These are phyloP conservation scores for Lateolabrax maculatus DNA, from an alignment of 2,797 vertebrate species.

Conservation along the genomic window DNA sequence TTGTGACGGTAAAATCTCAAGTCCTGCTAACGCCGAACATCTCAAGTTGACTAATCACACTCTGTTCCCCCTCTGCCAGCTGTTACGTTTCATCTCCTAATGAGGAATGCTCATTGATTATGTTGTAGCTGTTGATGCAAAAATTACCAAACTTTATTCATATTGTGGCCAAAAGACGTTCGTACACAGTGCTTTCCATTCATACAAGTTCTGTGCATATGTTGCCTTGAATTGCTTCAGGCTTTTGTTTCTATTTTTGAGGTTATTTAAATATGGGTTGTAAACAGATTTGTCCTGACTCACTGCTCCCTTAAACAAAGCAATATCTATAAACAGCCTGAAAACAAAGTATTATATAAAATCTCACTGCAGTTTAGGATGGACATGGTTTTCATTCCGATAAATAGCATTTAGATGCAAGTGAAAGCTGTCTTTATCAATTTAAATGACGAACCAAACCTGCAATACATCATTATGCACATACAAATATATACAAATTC, in stretches of 20 bases:
- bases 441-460: background rate
- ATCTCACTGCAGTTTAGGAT: background rate
- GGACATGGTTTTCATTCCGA: background rate
- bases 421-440: background rate
- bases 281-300: constrained; percentile 12
- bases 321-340: background rate
- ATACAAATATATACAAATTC: background rate
- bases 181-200: no score
- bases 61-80: constrained; percentile 10
- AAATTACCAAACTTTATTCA: background rate
- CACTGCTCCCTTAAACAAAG: constrained; percentile 1
- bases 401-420: background rate
- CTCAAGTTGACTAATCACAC: constrained; percentile 1
- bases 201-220: background rate
- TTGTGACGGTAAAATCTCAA: constrained; percentile 22
- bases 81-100: constrained; percentile 10
- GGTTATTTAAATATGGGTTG: background rate
- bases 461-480: background rate
- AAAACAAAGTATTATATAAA: constrained; percentile 5
- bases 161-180: no score
- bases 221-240: background rate
- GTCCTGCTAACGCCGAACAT: background rate
- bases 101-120: constrained; percentile 3
- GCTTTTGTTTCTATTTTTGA: constrained; percentile 10
- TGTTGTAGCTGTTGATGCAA: background rate